Conservation (phyloP, 2,888 invertebrate genomes). For the Ichneumoninae sp. region DNA sequence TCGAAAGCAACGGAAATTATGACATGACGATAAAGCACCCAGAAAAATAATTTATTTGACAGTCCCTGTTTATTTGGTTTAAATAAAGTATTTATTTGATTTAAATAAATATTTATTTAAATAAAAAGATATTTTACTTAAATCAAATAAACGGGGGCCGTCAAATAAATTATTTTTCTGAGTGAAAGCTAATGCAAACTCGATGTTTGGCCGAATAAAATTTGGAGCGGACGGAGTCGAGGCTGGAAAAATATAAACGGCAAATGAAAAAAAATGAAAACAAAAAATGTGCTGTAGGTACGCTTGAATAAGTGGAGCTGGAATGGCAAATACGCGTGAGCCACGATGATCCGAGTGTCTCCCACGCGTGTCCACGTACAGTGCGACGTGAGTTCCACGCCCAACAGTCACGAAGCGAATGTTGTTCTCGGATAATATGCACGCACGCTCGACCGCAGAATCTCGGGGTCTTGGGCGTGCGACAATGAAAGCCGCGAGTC, state of each 20-base stretch:
- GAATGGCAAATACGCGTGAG: slow-evolving; percentile 38
- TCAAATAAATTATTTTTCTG: too few relatives aligned
- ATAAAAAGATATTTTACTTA: too few relatives aligned
- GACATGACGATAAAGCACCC: not conserved
- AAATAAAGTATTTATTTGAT: too few relatives aligned
- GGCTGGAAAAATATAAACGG: not conserved
- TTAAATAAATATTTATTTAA: too few relatives aligned
- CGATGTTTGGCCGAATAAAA: not conserved
- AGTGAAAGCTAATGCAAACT: not conserved
- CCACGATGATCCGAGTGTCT: slow-evolving; percentile 33
- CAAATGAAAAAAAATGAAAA: not conserved
- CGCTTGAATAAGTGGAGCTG: slow-evolving; percentile 7
- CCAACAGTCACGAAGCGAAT: slow-evolving; percentile 33
- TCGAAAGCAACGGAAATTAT: not conserved
- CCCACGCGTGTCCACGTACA: slow-evolving; percentile 43
- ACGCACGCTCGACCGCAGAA: slow-evolving; percentile 44
- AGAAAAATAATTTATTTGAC: too few relatives aligned
- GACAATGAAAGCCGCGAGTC: slow-evolving; percentile 44
- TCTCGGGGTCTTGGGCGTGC: slow-evolving; percentile 44
- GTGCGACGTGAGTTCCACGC: slow-evolving; percentile 44
- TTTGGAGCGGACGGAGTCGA: not conserved
- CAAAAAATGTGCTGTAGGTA: not conserved
- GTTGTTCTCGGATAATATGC: slow-evolving; percentile 32
- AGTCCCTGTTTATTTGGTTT: too few relatives aligned
- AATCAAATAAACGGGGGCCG: too few relatives aligned